These are phyloP conservation scores for Aurelia sp. DNA, from an alignment of 30 jellyfish, hydroid and myxozoan genomes.

Conservation along the genomic window DNA sequence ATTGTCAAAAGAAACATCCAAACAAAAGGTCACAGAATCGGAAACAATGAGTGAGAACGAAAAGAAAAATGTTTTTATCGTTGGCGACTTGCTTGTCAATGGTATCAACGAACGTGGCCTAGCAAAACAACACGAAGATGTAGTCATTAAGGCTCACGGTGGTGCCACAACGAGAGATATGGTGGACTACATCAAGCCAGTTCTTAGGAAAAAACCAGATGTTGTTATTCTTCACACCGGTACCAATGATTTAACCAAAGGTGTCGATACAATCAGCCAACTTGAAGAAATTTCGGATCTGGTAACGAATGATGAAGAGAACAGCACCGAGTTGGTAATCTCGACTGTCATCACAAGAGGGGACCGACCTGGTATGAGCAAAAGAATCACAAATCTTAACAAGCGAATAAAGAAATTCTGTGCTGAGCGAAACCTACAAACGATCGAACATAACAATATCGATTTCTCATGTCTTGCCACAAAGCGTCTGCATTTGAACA, in stretches of 20 bases:
- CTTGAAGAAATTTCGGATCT: no score
- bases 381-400: no score
- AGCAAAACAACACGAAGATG: slow-evolving; percentile 9
- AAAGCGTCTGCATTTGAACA: slow-evolving; percentile 17
- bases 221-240: slow-evolving; percentile 9
- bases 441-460: no score
- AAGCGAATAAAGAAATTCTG: no score
- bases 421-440: no score
- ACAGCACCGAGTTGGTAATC: no score
- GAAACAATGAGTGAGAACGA: slow-evolving; percentile 5
- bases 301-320: no score
- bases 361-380: no score
- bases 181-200: slow-evolving; percentile 33
- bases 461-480: slow-evolving; percentile 4
- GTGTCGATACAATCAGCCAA: not conserved
- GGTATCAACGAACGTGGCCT: slow-evolving; percentile 50
- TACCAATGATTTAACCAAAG: slow-evolving; percentile 9
- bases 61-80: slow-evolving; percentile 17
- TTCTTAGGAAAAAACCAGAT: slow-evolving; percentile 16
- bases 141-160: slow-evolving; percentile 14
- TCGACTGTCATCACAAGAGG: no score
- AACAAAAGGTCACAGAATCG: slow-evolving; percentile 10
- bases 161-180: slow-evolving; percentile 27
- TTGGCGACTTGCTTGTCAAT: slow-evolving; percentile 24
- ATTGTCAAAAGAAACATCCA: not conserved